Percentiles rank a stretch among this genome's conserved stretches.
Conservation (phyloP, 64 coral and sea anemone species). For the Montipora capricornis region DNA sequence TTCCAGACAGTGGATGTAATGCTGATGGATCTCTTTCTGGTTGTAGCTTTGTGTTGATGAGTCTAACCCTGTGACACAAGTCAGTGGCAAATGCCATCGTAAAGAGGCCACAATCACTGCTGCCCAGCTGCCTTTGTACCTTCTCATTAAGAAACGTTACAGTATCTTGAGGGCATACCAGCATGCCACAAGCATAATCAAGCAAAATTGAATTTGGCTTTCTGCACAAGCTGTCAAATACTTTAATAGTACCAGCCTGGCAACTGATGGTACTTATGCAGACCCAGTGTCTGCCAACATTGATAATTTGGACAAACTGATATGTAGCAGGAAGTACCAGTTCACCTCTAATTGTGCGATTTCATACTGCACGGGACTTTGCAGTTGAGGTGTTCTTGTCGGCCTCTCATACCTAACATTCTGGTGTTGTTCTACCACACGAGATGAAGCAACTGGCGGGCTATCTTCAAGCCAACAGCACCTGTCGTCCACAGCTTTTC, state of each 20-base stretch:
- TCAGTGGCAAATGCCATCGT: slow-evolving; percentile 68
- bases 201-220: slow-evolving; percentile 44
- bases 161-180: slow-evolving; percentile 44
- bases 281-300: slow-evolving; percentile 59
- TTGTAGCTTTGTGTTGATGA: slow-evolving; percentile 71
- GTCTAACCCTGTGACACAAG: slow-evolving; percentile 76
- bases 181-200: slow-evolving; percentile 46
- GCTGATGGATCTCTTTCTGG: slow-evolving; percentile 55
- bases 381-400: no score
- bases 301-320: slow-evolving; percentile 48
- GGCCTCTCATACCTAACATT: no score
- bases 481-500: no score
- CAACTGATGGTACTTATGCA: slow-evolving; percentile 43
- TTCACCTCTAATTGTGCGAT: background rate
- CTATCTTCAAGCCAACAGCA: no score
- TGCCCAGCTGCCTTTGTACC: slow-evolving; percentile 58
- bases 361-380: no score
- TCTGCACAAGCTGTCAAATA: slow-evolving; percentile 58
- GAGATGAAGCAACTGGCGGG: no score
- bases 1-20: slow-evolving; percentile 57
- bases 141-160: slow-evolving; percentile 72
- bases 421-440: no score
- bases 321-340: slow-evolving; percentile 22
- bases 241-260: slow-evolving; percentile 40
- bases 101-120: slow-evolving; percentile 77